These are phyloP conservation scores for Nomada ferruginata DNA, from an alignment of 2,888 invertebrate genomes.

Conservation along the genomic window DNA sequence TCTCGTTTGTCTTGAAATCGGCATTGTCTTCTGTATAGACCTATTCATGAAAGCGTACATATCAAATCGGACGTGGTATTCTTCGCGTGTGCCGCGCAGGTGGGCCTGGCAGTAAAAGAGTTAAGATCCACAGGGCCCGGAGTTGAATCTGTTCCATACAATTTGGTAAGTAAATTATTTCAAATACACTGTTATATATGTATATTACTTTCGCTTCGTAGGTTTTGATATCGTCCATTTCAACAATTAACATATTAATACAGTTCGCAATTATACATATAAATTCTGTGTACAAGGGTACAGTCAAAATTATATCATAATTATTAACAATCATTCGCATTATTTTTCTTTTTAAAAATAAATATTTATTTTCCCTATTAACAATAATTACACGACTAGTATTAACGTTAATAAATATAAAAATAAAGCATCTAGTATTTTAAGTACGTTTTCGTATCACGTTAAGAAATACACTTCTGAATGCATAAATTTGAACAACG, in stretches of 20 bases:
- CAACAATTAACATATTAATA: slow-evolving; percentile 14
- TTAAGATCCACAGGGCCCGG: too few species aligned
- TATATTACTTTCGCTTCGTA: slow-evolving; percentile 9
- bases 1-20: too few species aligned
- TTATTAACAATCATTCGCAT: slow-evolving; percentile 2
- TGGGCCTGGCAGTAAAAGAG: too few species aligned
- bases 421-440: slow-evolving; percentile 36
- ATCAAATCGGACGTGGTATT: too few species aligned
- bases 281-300: not conserved
- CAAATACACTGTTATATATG: not conserved
- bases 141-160: slow-evolving; percentile 20
- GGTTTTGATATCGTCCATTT: not conserved
- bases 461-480: slow-evolving; percentile 11
- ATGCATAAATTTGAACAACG: not conserved
- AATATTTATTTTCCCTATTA: slow-evolving; percentile 19
- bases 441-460: not conserved
- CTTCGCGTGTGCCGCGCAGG: too few species aligned
- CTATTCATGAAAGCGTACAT: too few species aligned
- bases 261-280: not conserved
- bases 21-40: too few species aligned
- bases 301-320: not conserved
- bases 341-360: slow-evolving; percentile 6
- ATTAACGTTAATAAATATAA: slow-evolving; percentile 19
- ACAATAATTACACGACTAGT: slow-evolving; percentile 30
- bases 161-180: slow-evolving; percentile 45